Percentiles rank a stretch among this genome's conserved stretches.
Conservation (phyloP, 2,888 invertebrate genomes). For the Elgonia sp. region DNA sequence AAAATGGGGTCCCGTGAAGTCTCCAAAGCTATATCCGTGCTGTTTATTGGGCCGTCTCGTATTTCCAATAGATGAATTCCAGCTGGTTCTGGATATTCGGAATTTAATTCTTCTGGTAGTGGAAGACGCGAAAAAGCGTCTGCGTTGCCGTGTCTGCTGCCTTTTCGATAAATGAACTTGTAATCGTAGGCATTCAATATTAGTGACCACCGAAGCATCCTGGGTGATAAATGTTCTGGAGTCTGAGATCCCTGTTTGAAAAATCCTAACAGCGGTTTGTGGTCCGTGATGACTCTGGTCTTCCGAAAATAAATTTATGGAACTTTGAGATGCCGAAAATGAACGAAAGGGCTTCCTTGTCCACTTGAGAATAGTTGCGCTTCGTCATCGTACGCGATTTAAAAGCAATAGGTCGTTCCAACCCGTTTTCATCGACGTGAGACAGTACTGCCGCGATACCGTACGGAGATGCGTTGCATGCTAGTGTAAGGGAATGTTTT, state of each 20-base stretch:
- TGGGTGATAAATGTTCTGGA: conserved; percentile 25
- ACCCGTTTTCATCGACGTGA: background rate
- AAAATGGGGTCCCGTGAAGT: background rate
- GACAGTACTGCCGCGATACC: conserved; percentile 13
- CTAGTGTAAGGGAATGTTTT: background rate
- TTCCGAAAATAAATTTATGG: conserved; percentile 23
- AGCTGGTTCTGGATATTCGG: no score
- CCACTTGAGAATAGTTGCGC: conserved; percentile 12
- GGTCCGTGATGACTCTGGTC: conserved; percentile 18
- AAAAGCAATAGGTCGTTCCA: conserved; percentile 8
- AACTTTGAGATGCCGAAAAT: conserved; percentile 25
- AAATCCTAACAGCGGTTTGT: conserved; percentile 22
- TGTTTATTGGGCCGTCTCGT: background rate
- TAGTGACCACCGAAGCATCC: conserved; percentile 35
- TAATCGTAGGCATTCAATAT: conserved; percentile 26
- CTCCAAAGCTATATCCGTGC: background rate
- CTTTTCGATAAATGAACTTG: conserved; percentile 23
- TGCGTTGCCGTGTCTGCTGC: conserved; percentile 5
- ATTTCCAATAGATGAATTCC: conserved; percentile 35
- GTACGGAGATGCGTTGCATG: conserved; percentile 27
- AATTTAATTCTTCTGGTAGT: background rate
- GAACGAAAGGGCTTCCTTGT: conserved; percentile 28
- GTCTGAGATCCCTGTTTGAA: conserved; percentile 17
- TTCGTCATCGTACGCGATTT: background rate
- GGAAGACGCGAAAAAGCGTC: conserved; percentile 24